These are phyloP conservation scores for Esox lucius DNA, from an alignment of 2,797 vertebrate species.

Conservation along the genomic window DNA sequence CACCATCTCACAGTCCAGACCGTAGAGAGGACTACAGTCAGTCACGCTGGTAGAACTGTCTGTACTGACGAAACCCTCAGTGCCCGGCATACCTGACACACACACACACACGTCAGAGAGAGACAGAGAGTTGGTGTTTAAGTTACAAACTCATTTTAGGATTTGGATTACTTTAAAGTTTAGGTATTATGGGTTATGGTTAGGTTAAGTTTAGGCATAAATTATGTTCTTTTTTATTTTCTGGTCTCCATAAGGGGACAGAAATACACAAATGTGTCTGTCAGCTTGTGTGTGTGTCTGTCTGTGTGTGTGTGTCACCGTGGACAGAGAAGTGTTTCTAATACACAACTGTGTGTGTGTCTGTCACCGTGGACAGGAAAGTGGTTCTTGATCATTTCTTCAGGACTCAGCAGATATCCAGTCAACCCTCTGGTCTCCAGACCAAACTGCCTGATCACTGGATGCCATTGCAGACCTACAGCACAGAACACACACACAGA, in stretches of 20 bases:
- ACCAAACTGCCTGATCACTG: slow-evolving; percentile 76
- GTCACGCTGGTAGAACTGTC: slow-evolving; percentile 68
- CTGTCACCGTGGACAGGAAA: slow-evolving; percentile 81
- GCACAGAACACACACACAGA: background rate
- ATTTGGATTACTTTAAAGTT: too few relatives aligned
- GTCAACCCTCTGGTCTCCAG: slow-evolving; percentile 70
- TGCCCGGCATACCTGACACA: slow-evolving; percentile 71
- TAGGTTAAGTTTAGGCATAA: too few relatives aligned
- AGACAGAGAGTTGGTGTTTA: background rate
- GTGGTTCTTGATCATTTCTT: slow-evolving; percentile 76
- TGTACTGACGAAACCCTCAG: slow-evolving; percentile 73
- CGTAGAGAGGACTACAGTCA: slow-evolving; percentile 85
- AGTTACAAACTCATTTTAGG: too few relatives aligned
- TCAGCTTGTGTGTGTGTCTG: slow-evolving; percentile 12
- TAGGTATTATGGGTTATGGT: too few relatives aligned
- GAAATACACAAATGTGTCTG: background rate
- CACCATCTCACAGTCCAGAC: slow-evolving; percentile 95
- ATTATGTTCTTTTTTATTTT: too few relatives aligned
- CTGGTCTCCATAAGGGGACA: too few relatives aligned
- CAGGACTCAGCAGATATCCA: slow-evolving; percentile 74
- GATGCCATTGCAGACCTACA: slow-evolving; percentile 60
- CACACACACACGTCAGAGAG: background rate
- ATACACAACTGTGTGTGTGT: too few relatives aligned
- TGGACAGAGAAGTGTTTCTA: slow-evolving; percentile 75
- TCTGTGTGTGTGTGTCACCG: slow-evolving; percentile 65